Conservation (phyloP, 2,797 vertebrate genomes). For the Miichthys miiuy region DNA sequence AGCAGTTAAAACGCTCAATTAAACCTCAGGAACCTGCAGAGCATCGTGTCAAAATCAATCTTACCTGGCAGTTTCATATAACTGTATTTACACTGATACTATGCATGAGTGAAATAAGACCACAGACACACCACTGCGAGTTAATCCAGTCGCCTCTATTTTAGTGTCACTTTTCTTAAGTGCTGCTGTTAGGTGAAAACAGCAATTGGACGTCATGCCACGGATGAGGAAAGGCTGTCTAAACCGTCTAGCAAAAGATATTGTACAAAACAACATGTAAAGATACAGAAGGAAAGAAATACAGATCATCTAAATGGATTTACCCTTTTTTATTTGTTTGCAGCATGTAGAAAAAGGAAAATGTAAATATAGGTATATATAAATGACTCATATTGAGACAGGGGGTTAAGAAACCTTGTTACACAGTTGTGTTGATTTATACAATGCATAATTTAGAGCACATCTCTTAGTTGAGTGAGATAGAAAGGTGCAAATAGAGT, state of each 20-base stretch:
- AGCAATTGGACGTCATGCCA: neutral
- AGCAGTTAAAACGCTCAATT: neutral
- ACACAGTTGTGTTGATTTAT: neutral
- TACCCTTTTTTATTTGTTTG: neutral
- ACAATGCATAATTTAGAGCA: neutral
- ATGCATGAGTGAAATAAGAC: neutral
- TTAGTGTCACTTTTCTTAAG: neutral
- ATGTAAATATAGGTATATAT: neutral
- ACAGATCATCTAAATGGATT: neutral
- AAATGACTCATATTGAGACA: neutral
- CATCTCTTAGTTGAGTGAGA: neutral
- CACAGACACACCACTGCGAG: neutral
- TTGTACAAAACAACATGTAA: too few relatives aligned
- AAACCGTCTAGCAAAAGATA: neutral
- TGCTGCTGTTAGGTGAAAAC: conserved; percentile 6
- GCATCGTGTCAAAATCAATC: neutral
- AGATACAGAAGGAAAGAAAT: neutral
- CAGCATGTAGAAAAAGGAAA: too few relatives aligned
- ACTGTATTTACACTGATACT: neutral
- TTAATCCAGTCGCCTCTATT: neutral
- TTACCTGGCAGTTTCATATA: neutral
- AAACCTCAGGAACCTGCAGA: neutral
- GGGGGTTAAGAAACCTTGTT: neutral
- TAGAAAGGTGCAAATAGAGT: neutral
- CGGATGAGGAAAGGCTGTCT: neutral